A percentile compares a stretch with the other conserved stretches of the same genome.
These are phyloP conservation scores for Apostichopus leukothele DNA, from an alignment of 53 echinoderm and acorn worm genomes.

Conservation along the genomic window DNA sequence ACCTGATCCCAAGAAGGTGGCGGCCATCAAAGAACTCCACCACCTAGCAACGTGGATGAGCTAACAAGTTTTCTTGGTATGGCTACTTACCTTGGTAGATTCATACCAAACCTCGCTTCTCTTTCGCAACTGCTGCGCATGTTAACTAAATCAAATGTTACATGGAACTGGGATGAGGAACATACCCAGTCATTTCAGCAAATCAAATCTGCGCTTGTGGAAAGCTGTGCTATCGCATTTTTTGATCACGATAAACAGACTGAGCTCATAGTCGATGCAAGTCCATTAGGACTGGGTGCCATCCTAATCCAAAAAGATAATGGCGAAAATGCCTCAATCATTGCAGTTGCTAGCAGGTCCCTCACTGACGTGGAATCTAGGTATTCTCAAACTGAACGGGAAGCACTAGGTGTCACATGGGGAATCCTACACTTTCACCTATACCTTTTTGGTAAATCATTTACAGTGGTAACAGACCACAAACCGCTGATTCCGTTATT, in stretches of 20 bases:
- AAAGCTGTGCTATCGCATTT: slow-evolving; percentile 29
- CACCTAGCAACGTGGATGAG: slow-evolving; percentile 51
- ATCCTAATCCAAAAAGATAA: slow-evolving; percentile 44
- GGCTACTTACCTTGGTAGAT: slow-evolving; percentile 55
- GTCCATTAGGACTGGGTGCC: slow-evolving; percentile 53
- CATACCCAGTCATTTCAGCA: slow-evolving; percentile 1
- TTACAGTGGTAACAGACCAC: slow-evolving; percentile 56
- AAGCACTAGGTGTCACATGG: slow-evolving; percentile 56
- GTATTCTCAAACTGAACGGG: slow-evolving; percentile 57
- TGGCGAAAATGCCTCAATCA: not conserved
- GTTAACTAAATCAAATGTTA: not conserved
- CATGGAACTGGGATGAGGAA: slow-evolving; percentile 35
- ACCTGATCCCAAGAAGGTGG: slow-evolving; percentile 54
- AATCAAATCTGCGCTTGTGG: not conserved
- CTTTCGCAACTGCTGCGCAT: slow-evolving; percentile 53
- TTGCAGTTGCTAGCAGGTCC: slow-evolving; percentile 8
- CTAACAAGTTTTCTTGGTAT: slow-evolving; percentile 63
- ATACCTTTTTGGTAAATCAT: slow-evolving; percentile 44
- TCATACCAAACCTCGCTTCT: slow-evolving; percentile 55
- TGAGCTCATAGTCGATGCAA: slow-evolving; percentile 58
- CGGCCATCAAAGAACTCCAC: slow-evolving; percentile 45
- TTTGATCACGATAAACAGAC: slow-evolving; percentile 47
- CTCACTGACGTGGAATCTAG: slow-evolving; percentile 41
- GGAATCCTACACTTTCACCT: slow-evolving; percentile 51
- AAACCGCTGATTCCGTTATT: slow-evolving; percentile 54